These are phyloP conservation scores for Anticlea derivata DNA, from an alignment of 2,888 invertebrate species.

Conservation along the genomic window DNA sequence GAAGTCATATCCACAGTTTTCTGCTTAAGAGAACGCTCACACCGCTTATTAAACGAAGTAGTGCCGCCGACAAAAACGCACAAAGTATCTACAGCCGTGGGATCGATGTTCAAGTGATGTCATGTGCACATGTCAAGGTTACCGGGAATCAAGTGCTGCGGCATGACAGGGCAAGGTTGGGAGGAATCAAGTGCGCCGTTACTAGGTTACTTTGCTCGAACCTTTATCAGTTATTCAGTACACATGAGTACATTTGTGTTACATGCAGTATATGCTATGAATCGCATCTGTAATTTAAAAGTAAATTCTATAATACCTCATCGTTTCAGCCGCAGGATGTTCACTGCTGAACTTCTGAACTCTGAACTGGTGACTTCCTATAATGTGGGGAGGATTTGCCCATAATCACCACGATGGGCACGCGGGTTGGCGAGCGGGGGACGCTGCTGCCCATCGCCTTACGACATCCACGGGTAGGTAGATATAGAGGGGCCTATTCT, in stretches of 20 bases:
- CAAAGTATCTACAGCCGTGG: constrained; percentile 33
- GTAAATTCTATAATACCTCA: too few species aligned
- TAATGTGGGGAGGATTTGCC: too few species aligned
- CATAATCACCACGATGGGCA: too few species aligned
- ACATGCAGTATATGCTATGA: constrained; percentile 10
- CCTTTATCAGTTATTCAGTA: constrained; percentile 16
- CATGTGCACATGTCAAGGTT: constrained; percentile 37
- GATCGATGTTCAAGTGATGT: constrained; percentile 34
- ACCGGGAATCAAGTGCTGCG: constrained; percentile 22
- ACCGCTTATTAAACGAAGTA: constrained; percentile 78
- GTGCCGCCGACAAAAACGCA: constrained; percentile 66
- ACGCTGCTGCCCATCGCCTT: too few species aligned
- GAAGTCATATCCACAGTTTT: constrained; percentile 51
- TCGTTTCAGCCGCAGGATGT: too few species aligned
- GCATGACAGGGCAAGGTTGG: constrained; percentile 19
- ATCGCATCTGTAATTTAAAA: not conserved
- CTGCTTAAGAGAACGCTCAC: constrained; percentile 51
- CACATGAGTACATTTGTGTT: constrained; percentile 16
- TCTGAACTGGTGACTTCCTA: too few species aligned
- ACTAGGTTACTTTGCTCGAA: constrained; percentile 17
- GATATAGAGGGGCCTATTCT: too few species aligned
- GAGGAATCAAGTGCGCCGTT: constrained; percentile 8
- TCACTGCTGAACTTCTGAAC: too few species aligned
- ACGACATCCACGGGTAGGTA: too few species aligned
- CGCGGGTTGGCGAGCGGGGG: too few species aligned